phyloP scores from a whole-genome alignment of 2,888 invertebrate genomes.

The Phlogophora meticulosa region DNA sequence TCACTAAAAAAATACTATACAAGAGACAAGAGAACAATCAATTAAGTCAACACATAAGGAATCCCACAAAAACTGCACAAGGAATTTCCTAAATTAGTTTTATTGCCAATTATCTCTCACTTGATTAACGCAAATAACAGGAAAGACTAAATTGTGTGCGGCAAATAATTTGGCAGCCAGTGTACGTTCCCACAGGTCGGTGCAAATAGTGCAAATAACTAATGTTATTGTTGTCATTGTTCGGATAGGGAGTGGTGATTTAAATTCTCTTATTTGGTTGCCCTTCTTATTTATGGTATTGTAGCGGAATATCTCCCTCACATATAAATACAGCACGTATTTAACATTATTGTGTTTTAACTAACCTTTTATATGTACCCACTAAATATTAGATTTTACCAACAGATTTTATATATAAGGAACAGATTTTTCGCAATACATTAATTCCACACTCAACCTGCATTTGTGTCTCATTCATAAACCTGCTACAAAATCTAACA shows the following conservation, averaged over 20 bases:
- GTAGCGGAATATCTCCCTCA: no score
- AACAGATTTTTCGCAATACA: no score
- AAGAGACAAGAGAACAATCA: neutral
- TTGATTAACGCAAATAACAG: slow-evolving; percentile 21
- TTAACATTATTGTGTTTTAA: no score
- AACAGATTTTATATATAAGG: no score
- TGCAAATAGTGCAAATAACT: slow-evolving; percentile 56
- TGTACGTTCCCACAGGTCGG: slow-evolving; percentile 56
- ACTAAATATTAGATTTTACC: no score
- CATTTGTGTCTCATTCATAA: no score
- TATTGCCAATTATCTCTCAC: slow-evolving; percentile 39
- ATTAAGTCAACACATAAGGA: neutral
- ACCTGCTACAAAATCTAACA: no score
- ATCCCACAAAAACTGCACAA: neutral
- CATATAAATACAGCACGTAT: no score
- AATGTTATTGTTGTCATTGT: slow-evolving; percentile 46
- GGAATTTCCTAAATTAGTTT: slow-evolving; percentile 7
- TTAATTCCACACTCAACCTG: no score
- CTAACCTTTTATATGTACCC: no score
- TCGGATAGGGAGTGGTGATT: slow-evolving; percentile 25
- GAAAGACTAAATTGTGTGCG: slow-evolving; percentile 19
- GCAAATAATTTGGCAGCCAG: slow-evolving; percentile 55
- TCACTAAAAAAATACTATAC: no score
- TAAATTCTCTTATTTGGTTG: slow-evolving; percentile 4
- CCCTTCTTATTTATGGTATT: slow-evolving; percentile 16